These are phyloP conservation scores for Pararge aegeria DNA, from an alignment of 1,140 invertebrate genomes.

Conservation along the genomic window DNA sequence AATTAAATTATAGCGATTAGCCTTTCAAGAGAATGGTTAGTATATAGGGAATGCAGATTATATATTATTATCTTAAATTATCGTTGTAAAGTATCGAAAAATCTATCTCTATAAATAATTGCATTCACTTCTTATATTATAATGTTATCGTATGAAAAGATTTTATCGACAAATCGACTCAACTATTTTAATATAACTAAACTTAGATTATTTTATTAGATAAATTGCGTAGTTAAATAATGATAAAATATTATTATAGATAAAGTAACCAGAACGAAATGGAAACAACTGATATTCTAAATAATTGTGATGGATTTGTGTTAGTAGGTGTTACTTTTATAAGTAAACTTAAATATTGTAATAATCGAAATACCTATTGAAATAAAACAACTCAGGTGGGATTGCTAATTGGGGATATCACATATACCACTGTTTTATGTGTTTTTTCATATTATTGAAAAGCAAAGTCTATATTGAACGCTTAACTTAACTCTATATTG, in stretches of 20 bases:
- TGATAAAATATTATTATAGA: constrained; percentile 27
- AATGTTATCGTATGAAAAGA: constrained; percentile 70
- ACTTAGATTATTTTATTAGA: constrained; percentile 33
- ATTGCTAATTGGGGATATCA: not conserved
- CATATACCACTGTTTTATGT: not conserved
- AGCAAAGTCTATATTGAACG: no score
- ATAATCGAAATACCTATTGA: constrained; percentile 28
- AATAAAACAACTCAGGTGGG: constrained; percentile 21
- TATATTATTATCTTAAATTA: constrained; percentile 15
- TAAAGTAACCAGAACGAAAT: constrained; percentile 56
- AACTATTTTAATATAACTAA: constrained; percentile 66
- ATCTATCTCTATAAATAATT: constrained; percentile 19
- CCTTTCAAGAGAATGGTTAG: constrained; percentile 16
- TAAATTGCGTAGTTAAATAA: constrained; percentile 34
- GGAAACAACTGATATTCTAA: constrained; percentile 77
- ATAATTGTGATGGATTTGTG: constrained; percentile 78
- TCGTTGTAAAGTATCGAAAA: constrained; percentile 9
- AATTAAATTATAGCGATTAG: constrained; percentile 38
- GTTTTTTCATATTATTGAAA: no score
- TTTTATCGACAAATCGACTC: constrained; percentile 75
- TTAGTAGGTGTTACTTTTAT: constrained; percentile 62
- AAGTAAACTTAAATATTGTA: constrained; percentile 42
- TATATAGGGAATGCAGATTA: constrained; percentile 15
- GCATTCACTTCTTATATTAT: constrained; percentile 39
- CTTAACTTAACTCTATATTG: no score